These are phyloP conservation scores for Dipodomys spectabilis DNA, from an alignment of 2,113 vertebrate genomes.

Conservation along the genomic window DNA sequence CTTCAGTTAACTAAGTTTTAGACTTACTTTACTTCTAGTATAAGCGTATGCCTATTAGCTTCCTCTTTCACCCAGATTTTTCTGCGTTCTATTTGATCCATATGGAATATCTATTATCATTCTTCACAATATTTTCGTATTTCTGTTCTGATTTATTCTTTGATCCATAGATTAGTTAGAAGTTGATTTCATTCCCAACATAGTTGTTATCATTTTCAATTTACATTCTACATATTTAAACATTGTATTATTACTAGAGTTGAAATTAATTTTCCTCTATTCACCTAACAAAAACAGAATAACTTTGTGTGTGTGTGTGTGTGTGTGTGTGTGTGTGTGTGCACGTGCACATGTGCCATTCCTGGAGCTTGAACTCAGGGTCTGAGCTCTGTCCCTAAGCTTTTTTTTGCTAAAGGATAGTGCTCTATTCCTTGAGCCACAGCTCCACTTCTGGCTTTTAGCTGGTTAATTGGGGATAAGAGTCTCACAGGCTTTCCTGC, in stretches of 20 bases:
- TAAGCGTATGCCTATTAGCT: not conserved
- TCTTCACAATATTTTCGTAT: not conserved
- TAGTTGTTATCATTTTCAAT: not conserved
- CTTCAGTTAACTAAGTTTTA: too few species aligned
- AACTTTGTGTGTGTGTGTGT: not conserved
- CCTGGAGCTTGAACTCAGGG: too few species aligned
- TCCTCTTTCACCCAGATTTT: not conserved
- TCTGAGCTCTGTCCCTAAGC: too few species aligned
- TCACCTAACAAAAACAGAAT: not conserved
- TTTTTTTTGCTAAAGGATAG: too few species aligned
- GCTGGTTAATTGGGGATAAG: too few species aligned
- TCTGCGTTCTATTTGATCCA: not conserved
- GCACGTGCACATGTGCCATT: too few species aligned
- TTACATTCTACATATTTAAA: not conserved
- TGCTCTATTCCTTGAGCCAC: too few species aligned
- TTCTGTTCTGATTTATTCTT: not conserved
- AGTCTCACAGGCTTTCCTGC: too few species aligned
- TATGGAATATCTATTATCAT: not conserved
- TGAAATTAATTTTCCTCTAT: not conserved
- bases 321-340: too few species aligned
- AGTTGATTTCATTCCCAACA: not conserved
- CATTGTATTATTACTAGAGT: not conserved
- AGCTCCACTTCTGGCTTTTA: too few species aligned
- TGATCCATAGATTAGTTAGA: not conserved
- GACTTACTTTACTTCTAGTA: not conserved